phyloP scores from a whole-genome alignment of 2,797 vertebrate genomes.

The Dicrostonyx torquatus region DNA sequence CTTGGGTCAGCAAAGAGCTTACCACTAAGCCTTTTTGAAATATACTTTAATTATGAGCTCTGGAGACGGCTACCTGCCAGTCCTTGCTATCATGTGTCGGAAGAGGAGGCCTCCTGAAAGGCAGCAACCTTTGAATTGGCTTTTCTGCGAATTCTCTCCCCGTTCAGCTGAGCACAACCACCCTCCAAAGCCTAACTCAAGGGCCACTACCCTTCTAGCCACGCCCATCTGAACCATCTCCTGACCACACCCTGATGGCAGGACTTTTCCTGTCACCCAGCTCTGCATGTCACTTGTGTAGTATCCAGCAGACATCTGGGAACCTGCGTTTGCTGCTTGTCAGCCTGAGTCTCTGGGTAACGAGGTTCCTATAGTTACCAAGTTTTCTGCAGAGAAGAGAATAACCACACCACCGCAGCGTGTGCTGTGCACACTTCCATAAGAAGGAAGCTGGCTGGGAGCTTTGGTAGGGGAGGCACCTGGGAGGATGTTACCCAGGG shows the following conservation, averaged over 20 bases:
- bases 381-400: slow-evolving; percentile 9
- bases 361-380: not conserved
- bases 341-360: not conserved
- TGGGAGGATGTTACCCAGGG: not conserved
- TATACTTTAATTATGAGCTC: not conserved
- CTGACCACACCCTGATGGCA: not conserved
- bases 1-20: not conserved
- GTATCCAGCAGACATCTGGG: not conserved
- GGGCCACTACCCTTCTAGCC: not conserved
- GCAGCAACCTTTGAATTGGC: not conserved
- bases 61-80: not conserved
- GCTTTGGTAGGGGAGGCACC: not conserved
- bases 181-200: not conserved
- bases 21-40: slow-evolving; percentile 29
- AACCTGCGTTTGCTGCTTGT: not conserved
- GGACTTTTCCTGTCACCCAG: not conserved
- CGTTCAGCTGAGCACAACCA: not conserved
- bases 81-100: not conserved
- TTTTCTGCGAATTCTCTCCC: not conserved
- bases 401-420: not conserved
- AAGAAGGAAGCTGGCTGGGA: not conserved
- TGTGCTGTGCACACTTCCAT: not conserved
- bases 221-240: not conserved
- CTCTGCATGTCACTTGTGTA: not conserved
- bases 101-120: not conserved